Percentiles rank a stretch among this genome's conserved stretches.
These are phyloP conservation scores for Epizoanthus illoricatus DNA, from an alignment of 92 coral and sea anemone species.

Conservation along the genomic window DNA sequence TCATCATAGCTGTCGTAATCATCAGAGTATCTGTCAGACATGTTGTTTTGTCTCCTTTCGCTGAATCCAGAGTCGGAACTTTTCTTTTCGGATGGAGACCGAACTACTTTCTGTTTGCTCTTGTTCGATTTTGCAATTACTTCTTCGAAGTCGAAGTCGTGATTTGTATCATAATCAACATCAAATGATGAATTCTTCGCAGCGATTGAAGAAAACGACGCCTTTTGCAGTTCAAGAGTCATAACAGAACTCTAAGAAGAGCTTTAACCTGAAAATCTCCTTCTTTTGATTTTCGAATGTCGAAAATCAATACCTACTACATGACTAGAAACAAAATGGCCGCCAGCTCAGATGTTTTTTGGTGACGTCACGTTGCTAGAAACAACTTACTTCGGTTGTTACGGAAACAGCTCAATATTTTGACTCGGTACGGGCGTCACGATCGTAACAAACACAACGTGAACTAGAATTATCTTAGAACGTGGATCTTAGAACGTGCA, in stretches of 20 bases:
- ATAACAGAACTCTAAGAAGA: slow-evolving; percentile 69
- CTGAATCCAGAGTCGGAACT: slow-evolving; percentile 47
- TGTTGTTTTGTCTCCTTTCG: slow-evolving; percentile 39
- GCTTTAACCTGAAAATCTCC: slow-evolving; percentile 10
- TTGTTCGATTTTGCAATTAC: slow-evolving; percentile 58
- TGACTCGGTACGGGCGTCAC: slow-evolving; percentile 20
- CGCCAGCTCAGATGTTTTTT: background rate
- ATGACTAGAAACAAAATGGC: slow-evolving; percentile 29
- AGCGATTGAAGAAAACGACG: slow-evolving; percentile 39
- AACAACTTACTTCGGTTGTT: slow-evolving; percentile 64
- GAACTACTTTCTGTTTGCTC: slow-evolving; percentile 55
- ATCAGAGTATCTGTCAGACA: slow-evolving; percentile 80
- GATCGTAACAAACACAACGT: no score
- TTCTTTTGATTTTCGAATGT: background rate
- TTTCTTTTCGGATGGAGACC: slow-evolving; percentile 53
- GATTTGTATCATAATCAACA: slow-evolving; percentile 58
- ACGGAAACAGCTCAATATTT: slow-evolving; percentile 58
- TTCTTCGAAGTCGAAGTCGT: slow-evolving; percentile 45
- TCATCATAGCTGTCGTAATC: slow-evolving; percentile 91
- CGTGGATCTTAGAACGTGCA: no score
- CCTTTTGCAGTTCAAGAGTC: slow-evolving; percentile 87
- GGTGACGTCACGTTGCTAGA: slow-evolving; percentile 90
- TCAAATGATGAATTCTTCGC: slow-evolving; percentile 48
- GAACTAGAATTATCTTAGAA: no score
- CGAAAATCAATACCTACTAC: background rate